Base-by-base conservation (phyloP, 2,888 invertebrate genomes). In the Caenorhabditis japonica region DNA sequence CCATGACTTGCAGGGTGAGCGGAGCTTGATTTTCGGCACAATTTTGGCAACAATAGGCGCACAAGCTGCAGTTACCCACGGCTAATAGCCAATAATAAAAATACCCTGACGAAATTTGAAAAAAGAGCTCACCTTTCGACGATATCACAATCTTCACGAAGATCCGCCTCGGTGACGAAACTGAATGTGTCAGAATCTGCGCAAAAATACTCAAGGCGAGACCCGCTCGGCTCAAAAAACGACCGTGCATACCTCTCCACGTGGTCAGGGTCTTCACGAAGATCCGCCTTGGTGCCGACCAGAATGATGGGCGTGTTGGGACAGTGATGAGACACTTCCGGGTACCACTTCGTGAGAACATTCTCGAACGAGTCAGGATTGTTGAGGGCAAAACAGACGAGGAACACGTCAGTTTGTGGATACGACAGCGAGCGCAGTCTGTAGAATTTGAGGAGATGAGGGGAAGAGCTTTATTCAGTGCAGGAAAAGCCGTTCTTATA, bases 311-410 rank as follows among this genome's bases (percentile, higher is more conserved):
- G 99, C 78, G 99, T 99, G 84, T 93, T 93, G n/a, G 97, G 97
- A 90, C 99, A 97, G 90, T 99, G 99, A 90, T 99, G 99, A 90
- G 95, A 92, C 60, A 99, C 97, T 90, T 99, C 99, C 5, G 99
- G 97, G 43, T 94, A 97, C 99, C 99, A 99, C 93, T 99, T 99
- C 82, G 97, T 97, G 88, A 97, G 91, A 80, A 99, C 97, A 90
- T 99, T 99, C 90, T 97, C 97, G 90, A 99, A 99, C 77, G 97
- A 97, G 47, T 97, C 97, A 53, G 97, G 97, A 91, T 97, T 99
- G 73, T 97, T 97, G 85, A 99, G 91, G 47, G 97, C 97, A 90
- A 97, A 99, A 90, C 97, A 97, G 90, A 97, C 97, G 83, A 97
- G 75, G 60, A 83, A 83, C 4, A 80, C 80, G 59, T 83, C 83